A percentile compares a stretch with the other conserved stretches of the same genome.
Evolutionary conservation across 1,140 invertebrate species (phyloP).

Genomic region (Mycetomoellerius zeteki): DNA sequence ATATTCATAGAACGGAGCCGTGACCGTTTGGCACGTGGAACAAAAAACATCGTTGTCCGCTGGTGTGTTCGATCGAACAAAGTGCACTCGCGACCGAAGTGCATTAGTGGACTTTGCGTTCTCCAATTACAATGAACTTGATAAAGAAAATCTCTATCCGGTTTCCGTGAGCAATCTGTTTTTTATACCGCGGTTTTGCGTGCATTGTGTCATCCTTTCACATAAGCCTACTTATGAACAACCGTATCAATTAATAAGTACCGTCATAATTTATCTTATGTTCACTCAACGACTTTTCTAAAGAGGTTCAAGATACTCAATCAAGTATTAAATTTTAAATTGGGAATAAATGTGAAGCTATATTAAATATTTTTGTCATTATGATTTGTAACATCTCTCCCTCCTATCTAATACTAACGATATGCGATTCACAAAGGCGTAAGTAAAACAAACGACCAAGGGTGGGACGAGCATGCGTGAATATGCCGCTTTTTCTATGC

Average conservation of each 20-base stretch:
- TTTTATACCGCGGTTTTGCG: not conserved
- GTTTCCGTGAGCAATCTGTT: not conserved
- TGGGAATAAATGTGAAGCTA: not conserved
- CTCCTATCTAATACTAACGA: not conserved
- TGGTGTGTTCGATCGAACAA: conserved; percentile 6
- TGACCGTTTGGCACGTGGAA: conserved; percentile 20
- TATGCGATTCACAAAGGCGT: not conserved
- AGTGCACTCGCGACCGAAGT: conserved; percentile 7
- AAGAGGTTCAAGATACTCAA: not conserved
- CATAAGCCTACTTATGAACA: not conserved
- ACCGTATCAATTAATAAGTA: conserved; percentile 8
- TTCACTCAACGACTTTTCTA: not conserved
- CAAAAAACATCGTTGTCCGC: not conserved
- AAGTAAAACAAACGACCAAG: not conserved
- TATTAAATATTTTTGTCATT: not conserved
- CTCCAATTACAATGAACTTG: conserved; percentile 45
- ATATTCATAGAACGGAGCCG: conserved; percentile 14
- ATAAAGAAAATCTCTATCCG: conserved; percentile 20
- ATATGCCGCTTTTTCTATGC: not conserved
- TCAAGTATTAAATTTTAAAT: not conserved
- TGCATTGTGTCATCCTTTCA: not conserved
- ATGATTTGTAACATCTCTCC: not conserved
- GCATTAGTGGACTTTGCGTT: conserved; percentile 27
- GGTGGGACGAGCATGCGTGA: not conserved
- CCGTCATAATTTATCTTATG: not conserved